Evolutionary conservation across 2,888 invertebrate genomes (phyloP).

Genomic region (Drosophila siamana): DNA sequence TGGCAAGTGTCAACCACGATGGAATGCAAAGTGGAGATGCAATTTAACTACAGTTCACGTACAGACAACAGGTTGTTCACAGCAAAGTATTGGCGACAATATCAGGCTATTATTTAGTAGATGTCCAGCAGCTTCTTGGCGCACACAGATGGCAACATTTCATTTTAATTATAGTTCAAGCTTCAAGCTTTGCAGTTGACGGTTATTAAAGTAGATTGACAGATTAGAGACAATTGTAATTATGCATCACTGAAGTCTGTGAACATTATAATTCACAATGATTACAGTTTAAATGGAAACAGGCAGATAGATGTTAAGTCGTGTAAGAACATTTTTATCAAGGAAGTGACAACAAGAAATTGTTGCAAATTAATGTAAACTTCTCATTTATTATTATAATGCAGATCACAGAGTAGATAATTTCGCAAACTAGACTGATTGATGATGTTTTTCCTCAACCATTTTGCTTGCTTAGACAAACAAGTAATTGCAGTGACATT

Average conservation of each 20-base stretch:
- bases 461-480: not conserved
- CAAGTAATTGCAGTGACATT: not conserved
- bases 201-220: not conserved
- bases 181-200: not conserved
- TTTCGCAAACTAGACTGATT: not conserved
- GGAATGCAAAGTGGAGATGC: not conserved
- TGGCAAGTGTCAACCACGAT: conserved; percentile 6
- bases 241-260: not conserved
- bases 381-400: too few relatives aligned
- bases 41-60: not conserved
- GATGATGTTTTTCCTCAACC: not conserved
- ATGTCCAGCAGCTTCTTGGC: not conserved
- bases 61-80: not conserved
- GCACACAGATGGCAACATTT: not conserved
- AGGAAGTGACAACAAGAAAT: too few relatives aligned
- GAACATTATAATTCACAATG: not conserved
- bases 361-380: too few relatives aligned
- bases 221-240: not conserved
- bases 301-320: too few relatives aligned
- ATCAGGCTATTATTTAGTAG: not conserved
- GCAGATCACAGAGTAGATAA: too few relatives aligned
- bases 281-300: not conserved
- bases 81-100: not conserved
- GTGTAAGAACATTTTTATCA: too few relatives aligned
- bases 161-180: not conserved